These are phyloP conservation scores for Aphodius granarius DNA, from an alignment of 2,888 invertebrate genomes.

Conservation along the genomic window DNA sequence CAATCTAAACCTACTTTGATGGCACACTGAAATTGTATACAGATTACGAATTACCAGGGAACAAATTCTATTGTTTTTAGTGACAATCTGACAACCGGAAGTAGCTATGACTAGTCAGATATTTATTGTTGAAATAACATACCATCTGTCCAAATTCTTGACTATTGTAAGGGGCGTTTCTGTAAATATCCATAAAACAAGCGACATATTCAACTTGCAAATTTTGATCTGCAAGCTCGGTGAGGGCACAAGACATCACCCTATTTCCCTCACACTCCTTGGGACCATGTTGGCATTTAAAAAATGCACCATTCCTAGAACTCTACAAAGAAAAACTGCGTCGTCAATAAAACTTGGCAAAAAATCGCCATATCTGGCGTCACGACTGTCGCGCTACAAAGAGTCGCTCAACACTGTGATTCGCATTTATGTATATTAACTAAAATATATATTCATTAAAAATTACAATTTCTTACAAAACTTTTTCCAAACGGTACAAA, in stretches of 20 bases:
- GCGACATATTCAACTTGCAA: constrained; percentile 46
- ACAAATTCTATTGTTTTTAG: too few relatives aligned
- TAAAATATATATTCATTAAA: constrained; percentile 1
- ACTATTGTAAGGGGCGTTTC: constrained; percentile 27
- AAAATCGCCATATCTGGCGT: too few relatives aligned
- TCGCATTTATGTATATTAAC: background rate
- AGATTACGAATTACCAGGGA: constrained; percentile 27
- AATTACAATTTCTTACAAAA: constrained; percentile 52
- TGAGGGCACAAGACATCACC: constrained; percentile 63
- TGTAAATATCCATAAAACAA: constrained; percentile 47
- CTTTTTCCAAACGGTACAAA: constrained; percentile 70
- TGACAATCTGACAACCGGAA: too few relatives aligned
- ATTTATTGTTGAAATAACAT: too few relatives aligned
- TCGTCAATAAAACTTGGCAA: too few relatives aligned
- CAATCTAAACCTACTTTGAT: constrained; percentile 47
- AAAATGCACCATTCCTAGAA: constrained; percentile 47
- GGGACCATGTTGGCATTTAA: constrained; percentile 66
- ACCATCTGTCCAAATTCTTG: constrained; percentile 39
- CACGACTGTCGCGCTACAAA: too few relatives aligned
- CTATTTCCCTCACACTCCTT: constrained; percentile 64
- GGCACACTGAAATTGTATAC: constrained; percentile 51
- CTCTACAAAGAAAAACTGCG: constrained; percentile 36
- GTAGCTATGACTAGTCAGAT: too few relatives aligned
- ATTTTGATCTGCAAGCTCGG: constrained; percentile 48
- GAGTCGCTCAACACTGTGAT: too few relatives aligned